Conservation (phyloP, 2,113 vertebrate species). For the Brachirus orientalis region DNA sequence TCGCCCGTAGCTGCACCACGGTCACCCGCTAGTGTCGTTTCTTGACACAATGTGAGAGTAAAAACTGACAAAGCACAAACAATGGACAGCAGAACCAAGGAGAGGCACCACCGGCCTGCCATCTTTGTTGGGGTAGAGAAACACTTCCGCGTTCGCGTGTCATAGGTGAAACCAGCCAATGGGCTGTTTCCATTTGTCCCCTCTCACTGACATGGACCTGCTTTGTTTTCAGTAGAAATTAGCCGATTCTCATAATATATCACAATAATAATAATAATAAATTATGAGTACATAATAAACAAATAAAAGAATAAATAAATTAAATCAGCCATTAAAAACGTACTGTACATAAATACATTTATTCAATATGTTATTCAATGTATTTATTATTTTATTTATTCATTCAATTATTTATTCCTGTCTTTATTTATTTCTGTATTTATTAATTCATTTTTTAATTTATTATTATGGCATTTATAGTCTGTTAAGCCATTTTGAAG, state of each 20-base stretch:
- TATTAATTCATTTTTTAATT: too few species aligned
- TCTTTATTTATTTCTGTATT: too few species aligned
- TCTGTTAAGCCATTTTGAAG: too few species aligned
- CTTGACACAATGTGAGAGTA: slow-evolving; percentile 9
- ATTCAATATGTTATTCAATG: too few species aligned
- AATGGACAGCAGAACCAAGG: slow-evolving; percentile 21
- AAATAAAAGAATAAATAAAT: too few species aligned
- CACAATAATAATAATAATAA: too few species aligned
- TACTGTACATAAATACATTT: too few species aligned
- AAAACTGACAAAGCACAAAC: slow-evolving; percentile 27
- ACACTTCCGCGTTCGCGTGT: slow-evolving; percentile 66
- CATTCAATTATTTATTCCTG: too few species aligned
- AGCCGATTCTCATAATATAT: not conserved
- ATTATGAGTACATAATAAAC: too few species aligned
- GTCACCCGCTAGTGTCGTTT: not conserved
- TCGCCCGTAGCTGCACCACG: not conserved
- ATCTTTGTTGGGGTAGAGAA: slow-evolving; percentile 58
- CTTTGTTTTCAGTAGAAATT: slow-evolving; percentile 48
- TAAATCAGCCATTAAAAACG: too few species aligned
- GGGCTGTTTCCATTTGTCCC: slow-evolving; percentile 14
- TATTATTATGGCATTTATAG: too few species aligned
- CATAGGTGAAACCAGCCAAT: slow-evolving; percentile 54
- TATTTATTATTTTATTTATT: too few species aligned
- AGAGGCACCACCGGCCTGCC: slow-evolving; percentile 59
- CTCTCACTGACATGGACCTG: slow-evolving; percentile 3